These are phyloP conservation scores for Ecdyonurus torrentis DNA, from an alignment of 2,888 invertebrate genomes.

Conservation along the genomic window DNA sequence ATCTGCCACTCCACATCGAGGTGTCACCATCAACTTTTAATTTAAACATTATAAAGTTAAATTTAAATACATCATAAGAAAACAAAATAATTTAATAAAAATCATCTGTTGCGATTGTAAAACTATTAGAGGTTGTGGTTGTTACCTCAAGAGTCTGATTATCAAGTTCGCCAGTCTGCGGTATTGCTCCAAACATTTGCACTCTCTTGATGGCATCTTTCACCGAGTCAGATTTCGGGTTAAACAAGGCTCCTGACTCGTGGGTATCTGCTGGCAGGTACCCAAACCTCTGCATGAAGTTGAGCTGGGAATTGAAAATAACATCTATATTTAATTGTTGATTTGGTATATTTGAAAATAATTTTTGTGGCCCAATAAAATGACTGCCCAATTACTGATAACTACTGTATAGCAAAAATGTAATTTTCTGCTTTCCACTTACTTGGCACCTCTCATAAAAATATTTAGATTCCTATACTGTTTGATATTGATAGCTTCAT, in stretches of 20 bases:
- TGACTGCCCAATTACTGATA: too few species aligned
- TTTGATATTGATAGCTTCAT: too few species aligned
- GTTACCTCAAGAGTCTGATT: conserved; percentile 39
- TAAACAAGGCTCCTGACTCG: conserved; percentile 42
- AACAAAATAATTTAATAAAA: background rate
- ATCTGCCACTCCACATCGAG: conserved; percentile 57
- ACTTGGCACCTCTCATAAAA: too few species aligned
- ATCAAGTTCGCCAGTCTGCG: conserved; percentile 50
- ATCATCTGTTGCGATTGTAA: background rate
- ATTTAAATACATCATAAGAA: too few species aligned
- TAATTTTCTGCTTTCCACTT: too few species aligned
- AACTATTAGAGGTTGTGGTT: background rate
- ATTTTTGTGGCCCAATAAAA: too few species aligned
- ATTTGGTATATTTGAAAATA: too few species aligned
- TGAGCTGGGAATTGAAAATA: too few species aligned
- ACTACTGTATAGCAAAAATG: too few species aligned
- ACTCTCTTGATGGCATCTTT: conserved; percentile 43
- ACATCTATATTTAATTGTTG: too few species aligned
- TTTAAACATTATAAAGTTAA: too few species aligned
- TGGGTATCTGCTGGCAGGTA: conserved; percentile 36
- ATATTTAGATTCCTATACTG: too few species aligned
- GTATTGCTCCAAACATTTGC: conserved; percentile 53
- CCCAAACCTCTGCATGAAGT: conserved; percentile 52
- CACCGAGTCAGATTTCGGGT: conserved; percentile 34
- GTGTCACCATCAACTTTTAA: conserved; percentile 48